These are phyloP conservation scores for Macrochelys suwanniensis DNA, from an alignment of 2,797 vertebrate genomes.

Conservation along the genomic window DNA sequence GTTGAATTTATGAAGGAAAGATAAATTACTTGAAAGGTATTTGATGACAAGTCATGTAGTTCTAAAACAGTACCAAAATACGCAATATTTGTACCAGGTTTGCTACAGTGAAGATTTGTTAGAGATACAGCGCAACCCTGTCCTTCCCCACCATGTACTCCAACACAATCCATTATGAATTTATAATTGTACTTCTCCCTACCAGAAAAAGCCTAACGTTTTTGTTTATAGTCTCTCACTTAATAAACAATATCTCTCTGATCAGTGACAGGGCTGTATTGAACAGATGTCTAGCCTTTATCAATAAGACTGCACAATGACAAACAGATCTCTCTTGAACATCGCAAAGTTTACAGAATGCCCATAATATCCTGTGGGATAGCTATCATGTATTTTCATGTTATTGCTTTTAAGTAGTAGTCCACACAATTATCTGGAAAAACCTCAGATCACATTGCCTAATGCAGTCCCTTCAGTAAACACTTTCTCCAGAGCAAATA, in stretches of 20 bases:
- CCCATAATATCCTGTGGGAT: neutral
- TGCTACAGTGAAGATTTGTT: neutral
- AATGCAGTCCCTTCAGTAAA: neutral
- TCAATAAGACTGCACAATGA: neutral
- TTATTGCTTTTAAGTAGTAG: neutral
- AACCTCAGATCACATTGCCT: neutral
- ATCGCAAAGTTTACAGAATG: neutral
- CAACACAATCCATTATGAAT: neutral
- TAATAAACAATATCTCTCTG: constrained; percentile 3
- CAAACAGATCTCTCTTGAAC: neutral
- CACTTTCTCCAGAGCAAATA: neutral
- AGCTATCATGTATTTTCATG: neutral
- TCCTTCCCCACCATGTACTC: neutral
- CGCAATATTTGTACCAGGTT: neutral
- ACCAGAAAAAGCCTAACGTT: fast-evolving
- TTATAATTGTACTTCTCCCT: neutral
- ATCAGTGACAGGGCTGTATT: neutral
- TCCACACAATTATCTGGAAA: neutral
- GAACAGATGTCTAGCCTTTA: neutral
- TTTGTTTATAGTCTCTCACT: neutral
- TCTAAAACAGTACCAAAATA: neutral
- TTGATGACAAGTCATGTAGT: neutral
- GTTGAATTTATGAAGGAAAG: neutral
- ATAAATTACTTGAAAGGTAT: neutral
- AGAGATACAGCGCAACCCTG: neutral